Percentiles rank a stretch among this genome's conserved stretches.
phyloP scores from a whole-genome alignment of 1,140 invertebrate genomes.

The Homarus americanus region DNA sequence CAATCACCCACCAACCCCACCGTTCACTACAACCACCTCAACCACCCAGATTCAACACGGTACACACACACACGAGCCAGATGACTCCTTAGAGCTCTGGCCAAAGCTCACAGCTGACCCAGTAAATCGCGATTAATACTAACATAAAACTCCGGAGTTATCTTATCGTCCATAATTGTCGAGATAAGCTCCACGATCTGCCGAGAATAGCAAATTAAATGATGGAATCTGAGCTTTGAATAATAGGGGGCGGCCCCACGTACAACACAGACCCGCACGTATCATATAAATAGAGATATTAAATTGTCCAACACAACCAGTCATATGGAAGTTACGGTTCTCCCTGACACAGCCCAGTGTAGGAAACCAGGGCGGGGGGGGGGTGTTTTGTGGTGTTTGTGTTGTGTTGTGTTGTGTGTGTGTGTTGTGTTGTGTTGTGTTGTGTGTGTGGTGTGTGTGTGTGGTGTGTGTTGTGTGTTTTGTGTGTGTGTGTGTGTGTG shows the following conservation, averaged over 20 bases:
- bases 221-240: conserved; percentile 9
- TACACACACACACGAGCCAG: background rate
- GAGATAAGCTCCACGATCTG: conserved; percentile 21
- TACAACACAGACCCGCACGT: background rate
- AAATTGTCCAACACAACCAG: background rate
- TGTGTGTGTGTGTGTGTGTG: background rate
- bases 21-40: background rate
- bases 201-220: conserved; percentile 32
- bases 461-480: background rate
- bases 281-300: conserved; percentile 48
- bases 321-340: background rate
- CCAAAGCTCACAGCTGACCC: background rate
- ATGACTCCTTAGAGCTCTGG: background rate
- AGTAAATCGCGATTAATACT: background rate
- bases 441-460: background rate
- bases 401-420: background rate
- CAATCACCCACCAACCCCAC: background rate
- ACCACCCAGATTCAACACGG: background rate
- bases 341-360: background rate
- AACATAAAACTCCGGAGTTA: background rate
- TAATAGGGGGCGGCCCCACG: background rate
- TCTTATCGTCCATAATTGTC: conserved; percentile 23
- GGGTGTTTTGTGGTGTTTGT: background rate
- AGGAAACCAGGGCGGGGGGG: too few relatives aligned
- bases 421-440: too few relatives aligned